phyloP scores from a whole-genome alignment of 1,140 invertebrate species.

The Drosophila pachea region DNA sequence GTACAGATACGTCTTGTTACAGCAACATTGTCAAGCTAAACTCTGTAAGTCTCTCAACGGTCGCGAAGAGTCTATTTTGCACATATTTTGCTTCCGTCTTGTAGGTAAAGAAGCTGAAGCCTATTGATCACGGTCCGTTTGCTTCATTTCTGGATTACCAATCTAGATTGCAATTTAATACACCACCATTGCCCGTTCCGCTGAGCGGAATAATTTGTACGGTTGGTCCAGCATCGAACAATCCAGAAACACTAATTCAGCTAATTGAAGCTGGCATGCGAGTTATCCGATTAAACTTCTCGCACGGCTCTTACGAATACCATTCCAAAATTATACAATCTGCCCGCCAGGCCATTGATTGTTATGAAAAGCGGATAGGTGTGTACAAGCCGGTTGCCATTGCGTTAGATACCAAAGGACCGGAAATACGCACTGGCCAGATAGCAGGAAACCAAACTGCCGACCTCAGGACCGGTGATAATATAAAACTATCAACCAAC shows the following conservation, averaged over 20 bases:
- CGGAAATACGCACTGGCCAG: slow-evolving; percentile 96
- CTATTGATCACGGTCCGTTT: slow-evolving; percentile 47
- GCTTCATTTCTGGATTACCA: slow-evolving; percentile 88
- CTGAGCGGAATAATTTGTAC: slow-evolving; percentile 96
- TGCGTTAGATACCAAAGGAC: slow-evolving; percentile 97
- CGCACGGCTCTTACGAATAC: slow-evolving; percentile 97
- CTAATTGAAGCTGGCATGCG: slow-evolving; percentile 99
- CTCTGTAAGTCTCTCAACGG: neutral
- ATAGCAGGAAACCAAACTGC: slow-evolving; percentile 89
- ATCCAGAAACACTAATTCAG: slow-evolving; percentile 88
- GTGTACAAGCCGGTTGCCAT: slow-evolving; percentile 82
- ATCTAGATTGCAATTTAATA: slow-evolving; percentile 94
- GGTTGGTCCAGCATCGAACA: slow-evolving; percentile 90
- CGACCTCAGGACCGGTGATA: slow-evolving; percentile 85
- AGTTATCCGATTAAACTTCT: slow-evolving; percentile 97
- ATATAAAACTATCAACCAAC: slow-evolving; percentile 93
- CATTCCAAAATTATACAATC: slow-evolving; percentile 93
- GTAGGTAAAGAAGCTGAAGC: neutral
- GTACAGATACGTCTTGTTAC: slow-evolving; percentile 3
- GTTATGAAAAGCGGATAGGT: slow-evolving; percentile 83
- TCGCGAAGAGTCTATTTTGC: no score
- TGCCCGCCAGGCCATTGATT: slow-evolving; percentile 88
- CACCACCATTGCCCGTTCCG: slow-evolving; percentile 86
- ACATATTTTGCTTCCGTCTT: neutral
- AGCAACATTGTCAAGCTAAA: slow-evolving; percentile 6